Evolutionary conservation across 2,113 vertebrate species (phyloP), one percentile per base, ranked within the genome.

Genomic region (Mastomys coucha): DNA sequence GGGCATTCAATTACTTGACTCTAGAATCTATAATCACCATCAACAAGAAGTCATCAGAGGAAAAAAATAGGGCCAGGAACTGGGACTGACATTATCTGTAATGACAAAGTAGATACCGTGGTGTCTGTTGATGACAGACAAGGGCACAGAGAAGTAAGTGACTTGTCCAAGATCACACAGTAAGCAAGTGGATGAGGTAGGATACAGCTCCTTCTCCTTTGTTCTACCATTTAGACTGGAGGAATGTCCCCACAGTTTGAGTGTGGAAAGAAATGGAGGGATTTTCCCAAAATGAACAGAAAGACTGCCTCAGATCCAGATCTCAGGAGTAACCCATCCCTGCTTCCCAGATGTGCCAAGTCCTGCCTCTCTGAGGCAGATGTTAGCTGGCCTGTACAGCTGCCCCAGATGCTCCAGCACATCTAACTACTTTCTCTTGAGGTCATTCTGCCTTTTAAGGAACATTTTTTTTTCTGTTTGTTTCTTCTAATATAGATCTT

Each of bases 281-380:
- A 4, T 22, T 22, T 63, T 13, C 31, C n/a, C 69, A 42, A 19
- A 4, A 53, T 17, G 36, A 7, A 33, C 24, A 56, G 65, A 36
- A 58, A 76, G 49, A 67, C 49, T 2, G 5, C 65, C 3, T 72
- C 42, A 76, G 89, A 63, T 19, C 16, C 69, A 51, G 89, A 11
- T 14, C 65, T 86, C 11, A 31, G 51, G 26, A 12, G 3, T 22
- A 22, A 0, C 0, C 0, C 0, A 0, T 33, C 24, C 13, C 78
- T 78, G 65, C 58, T 86, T 90, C 70, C 36, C 56, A 14, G 80
- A 65, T 39, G 76, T 73, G 19, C 16, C 39, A 1, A 9, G 78
- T 45, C 49, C 7, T 2, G 31, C 26, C 45, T 93, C 73, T 84
- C 20, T 4, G 6, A 33, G 89, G 77, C 69, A 88, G 76, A 75